Conservation (phyloP, 2,113 vertebrate species). For the Silurus glanis region DNA sequence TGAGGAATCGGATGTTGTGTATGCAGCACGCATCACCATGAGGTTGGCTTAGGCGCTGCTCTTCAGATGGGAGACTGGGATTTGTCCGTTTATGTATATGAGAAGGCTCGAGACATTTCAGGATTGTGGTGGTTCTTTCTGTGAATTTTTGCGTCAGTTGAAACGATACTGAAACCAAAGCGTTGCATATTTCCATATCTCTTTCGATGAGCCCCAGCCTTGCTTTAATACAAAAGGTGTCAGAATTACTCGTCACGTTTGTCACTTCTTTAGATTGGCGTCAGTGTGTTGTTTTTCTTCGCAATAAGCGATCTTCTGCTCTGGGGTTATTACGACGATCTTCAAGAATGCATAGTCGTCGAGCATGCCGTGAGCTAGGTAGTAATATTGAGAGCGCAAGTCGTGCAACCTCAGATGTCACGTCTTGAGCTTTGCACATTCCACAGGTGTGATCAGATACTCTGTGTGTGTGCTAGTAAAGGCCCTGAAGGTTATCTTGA, state of each 20-base stretch:
- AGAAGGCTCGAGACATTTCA: conserved; percentile 55
- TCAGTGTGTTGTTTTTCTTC: not conserved
- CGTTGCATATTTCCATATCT: not conserved
- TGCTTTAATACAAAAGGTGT: not conserved
- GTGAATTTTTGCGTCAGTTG: not conserved
- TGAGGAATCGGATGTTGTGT: not conserved
- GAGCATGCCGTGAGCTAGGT: not conserved
- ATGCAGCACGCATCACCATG: conserved; percentile 31
- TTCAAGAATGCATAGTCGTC: not conserved
- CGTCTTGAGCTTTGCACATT: conserved; percentile 37
- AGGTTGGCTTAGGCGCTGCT: conserved; percentile 47
- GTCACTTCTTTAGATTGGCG: not conserved
- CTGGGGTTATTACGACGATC: not conserved
- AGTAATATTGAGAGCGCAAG: not conserved
- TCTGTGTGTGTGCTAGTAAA: conserved; percentile 43
- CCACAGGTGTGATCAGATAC: conserved; percentile 42
- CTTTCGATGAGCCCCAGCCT: not conserved
- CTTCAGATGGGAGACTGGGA: conserved; percentile 60
- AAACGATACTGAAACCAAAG: not conserved
- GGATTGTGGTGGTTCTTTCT: conserved; percentile 65
- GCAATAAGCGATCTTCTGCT: not conserved
- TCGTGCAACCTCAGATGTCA: conserved; percentile 25
- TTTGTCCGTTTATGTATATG: not conserved
- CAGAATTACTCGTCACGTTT: not conserved
- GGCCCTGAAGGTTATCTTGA: conserved; percentile 18